A percentile compares a stretch with the other conserved stretches of the same genome.
These are phyloP conservation scores for Biston stratarius DNA, from an alignment of 2,888 invertebrate species.

Conservation along the genomic window DNA sequence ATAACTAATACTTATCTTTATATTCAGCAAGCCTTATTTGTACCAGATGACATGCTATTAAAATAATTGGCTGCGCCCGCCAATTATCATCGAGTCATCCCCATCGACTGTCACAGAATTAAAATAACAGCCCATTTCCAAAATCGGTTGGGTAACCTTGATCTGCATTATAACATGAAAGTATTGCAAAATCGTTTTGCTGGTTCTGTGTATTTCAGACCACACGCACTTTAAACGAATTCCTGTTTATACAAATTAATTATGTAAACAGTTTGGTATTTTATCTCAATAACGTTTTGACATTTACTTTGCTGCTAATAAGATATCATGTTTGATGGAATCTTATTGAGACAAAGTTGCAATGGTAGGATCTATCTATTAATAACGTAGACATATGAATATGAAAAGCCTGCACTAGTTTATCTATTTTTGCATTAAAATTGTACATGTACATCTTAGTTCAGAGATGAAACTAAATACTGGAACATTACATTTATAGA, in stretches of 20 bases:
- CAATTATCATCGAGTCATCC: no score
- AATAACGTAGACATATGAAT: slow-evolving; percentile 52
- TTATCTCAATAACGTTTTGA: slow-evolving; percentile 21
- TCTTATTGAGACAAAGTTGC: slow-evolving; percentile 11
- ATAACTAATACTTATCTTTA: no score
- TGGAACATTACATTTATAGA: slow-evolving; percentile 21
- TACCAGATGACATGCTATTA: no score
- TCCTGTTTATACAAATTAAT: slow-evolving; percentile 21
- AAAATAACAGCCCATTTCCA: neutral
- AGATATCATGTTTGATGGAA: slow-evolving; percentile 3
- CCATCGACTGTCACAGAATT: neutral
- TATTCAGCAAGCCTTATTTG: no score
- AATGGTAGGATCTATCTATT: slow-evolving; percentile 27
- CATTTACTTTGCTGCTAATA: slow-evolving; percentile 14
- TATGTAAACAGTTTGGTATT: slow-evolving; percentile 32
- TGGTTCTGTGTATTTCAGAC: slow-evolving; percentile 16
- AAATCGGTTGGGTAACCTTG: neutral
- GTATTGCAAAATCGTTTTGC: slow-evolving; percentile 20
- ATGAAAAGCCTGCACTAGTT: slow-evolving; percentile 43
- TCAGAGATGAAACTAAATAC: slow-evolving; percentile 27
- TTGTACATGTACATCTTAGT: slow-evolving; percentile 41
- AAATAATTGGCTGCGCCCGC: no score
- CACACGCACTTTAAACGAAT: slow-evolving; percentile 25
- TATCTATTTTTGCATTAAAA: slow-evolving; percentile 47
- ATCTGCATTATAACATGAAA: neutral